Evolutionary conservation across 2,113 vertebrate species (phyloP), one percentile per base, ranked within the genome.

Genomic region (Chroicocephalus ridibundus): DNA sequence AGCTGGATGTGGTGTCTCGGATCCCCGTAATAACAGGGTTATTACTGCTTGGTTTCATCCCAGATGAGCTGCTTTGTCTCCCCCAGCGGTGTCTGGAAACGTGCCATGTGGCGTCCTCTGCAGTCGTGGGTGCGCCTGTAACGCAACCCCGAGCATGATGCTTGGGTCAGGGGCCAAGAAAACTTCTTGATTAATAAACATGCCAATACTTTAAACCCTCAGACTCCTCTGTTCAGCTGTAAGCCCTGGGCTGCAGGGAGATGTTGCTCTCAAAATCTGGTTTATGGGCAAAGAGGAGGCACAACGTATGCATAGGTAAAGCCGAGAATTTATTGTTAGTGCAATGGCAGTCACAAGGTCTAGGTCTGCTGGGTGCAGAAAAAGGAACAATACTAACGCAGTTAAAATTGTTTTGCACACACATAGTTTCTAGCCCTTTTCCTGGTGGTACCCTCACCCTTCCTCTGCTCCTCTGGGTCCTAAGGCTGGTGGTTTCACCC

Each of bases 1-100:
- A 49, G 0, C 6, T 0, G 0, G 32, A 38, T 0, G 0, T 1
- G 0, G 21, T 54, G 42, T 18, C 69, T 57, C 6, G 1, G 27
- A 79, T 86, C 47, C 38, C 51, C 6, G 3, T 20, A 57, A 31
- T 21, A 40, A n/a, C 1, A 11, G 47, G 47, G 47, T 49, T 49
- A 49, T 49, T 22, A 49, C 47, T 49, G 62, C 49, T 70, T 29
- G 14, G 11, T 36, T 61, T 44, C n/a, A 44, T 12, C 38, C 24
- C 57, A 65, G 49, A 74, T 29, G 6, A 86, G 9, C 38, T 17
- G 61, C 19, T 86, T 55, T 61, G 10, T 3, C 3, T 62, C 40
- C 20, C 13, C 31, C 6, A 2, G 36, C 0, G 0, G 22, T 61
- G 51, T 34, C 52, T 76, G 77, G 26, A 62, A 38, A 62, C n/a